Percentiles rank a stretch among this genome's conserved stretches.
Conservation (phyloP, 2,797 vertebrate species). For the Rallus crepitans region DNA sequence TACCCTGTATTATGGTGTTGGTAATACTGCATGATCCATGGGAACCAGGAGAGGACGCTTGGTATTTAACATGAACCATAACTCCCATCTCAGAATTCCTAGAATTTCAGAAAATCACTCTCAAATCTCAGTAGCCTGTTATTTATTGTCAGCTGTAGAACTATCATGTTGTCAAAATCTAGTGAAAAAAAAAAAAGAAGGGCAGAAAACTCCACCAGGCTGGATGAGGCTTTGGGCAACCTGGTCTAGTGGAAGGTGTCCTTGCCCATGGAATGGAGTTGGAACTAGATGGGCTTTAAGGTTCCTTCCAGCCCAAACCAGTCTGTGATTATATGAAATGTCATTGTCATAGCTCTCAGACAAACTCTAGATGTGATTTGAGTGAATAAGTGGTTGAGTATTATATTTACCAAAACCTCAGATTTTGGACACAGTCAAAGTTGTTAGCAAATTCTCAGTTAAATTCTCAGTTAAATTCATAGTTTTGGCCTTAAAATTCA, state of each 20-base stretch:
- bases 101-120: constrained; percentile 25
- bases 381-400: background rate
- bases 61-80: background rate
- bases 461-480: background rate
- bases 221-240: too few species aligned
- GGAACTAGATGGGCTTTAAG: too few species aligned
- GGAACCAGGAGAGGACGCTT: background rate
- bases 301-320: too few species aligned
- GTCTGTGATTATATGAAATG: too few species aligned
- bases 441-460: background rate
- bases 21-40: background rate
- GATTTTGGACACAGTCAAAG: background rate
- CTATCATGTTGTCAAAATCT: background rate
- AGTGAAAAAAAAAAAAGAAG: background rate
- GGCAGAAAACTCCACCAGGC: background rate
- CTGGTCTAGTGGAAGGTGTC: too few species aligned
- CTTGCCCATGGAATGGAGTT: too few species aligned
- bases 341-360: background rate
- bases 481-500: background rate
- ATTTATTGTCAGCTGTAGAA: background rate
- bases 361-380: background rate
- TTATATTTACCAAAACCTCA: background rate
- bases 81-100: background rate
- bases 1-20: background rate
- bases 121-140: background rate